Base-by-base conservation (phyloP, 2,797 vertebrate species). In the Gadopsis bispinosus region DNA sequence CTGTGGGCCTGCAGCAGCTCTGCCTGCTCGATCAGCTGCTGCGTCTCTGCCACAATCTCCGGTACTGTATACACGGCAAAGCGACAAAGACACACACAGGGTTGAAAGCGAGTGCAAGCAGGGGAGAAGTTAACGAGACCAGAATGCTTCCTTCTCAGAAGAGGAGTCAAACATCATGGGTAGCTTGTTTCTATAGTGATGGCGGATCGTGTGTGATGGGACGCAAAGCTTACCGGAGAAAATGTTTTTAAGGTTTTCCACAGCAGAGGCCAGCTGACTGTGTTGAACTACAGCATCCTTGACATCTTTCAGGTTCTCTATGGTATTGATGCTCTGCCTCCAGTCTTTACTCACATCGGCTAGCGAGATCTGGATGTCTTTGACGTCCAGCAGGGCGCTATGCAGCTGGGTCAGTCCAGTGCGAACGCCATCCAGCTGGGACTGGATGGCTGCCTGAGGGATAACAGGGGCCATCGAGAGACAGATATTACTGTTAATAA, bases 241-340 rank as follows among this genome's bases (percentile, higher is more conserved):
- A 69, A 99, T 99, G 90, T 98, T 99, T 90, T 99, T 99, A 14
- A 99, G 97, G 90, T 99, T 99, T 81, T 99, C 98, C 84, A 99
- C 98, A 4, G 98, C 98, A 0, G 98, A 97, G 14, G 98, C 98
- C 56, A 99, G 93, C 88, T 99, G 98, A 82, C 98, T 99, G 84
- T 99, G 98, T 84, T 99, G 97, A 14, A 98, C 97, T 14, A 99
- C 98, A 0, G 97, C 97, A 5, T 99, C 98, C 81, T 99, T 99
- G 69, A 99, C 98, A 0, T 98, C 97, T 80, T 95, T 97, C 70
- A 99, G 95, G 90, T 95, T 99, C 94, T 98, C 97, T 1, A 99
- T 98, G 53, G 98, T 99, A 93, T 97, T 98, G 93, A 99, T 99
- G 93, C 98, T 99, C 89, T 97, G 97, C 69, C 97, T 95, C 98